These are phyloP conservation scores for Epinephelus fuscoguttatus DNA, from an alignment of 2,113 vertebrate species.

Conservation along the genomic window DNA sequence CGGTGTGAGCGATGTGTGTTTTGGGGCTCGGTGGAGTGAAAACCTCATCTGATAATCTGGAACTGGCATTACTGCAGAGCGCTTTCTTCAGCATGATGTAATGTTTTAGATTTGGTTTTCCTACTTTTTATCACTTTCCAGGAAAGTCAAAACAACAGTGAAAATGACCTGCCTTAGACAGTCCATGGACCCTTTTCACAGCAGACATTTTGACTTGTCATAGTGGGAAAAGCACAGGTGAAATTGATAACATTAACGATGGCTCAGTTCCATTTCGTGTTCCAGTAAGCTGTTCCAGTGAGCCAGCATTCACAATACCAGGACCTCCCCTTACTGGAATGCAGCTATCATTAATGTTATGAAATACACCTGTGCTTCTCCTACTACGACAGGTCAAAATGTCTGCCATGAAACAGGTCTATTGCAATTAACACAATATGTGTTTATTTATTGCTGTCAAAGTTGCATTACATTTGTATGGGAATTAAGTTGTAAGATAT, in stretches of 20 bases:
- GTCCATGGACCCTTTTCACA: no score
- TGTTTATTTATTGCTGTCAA: neutral
- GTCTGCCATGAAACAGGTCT: no score
- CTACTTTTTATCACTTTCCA: neutral
- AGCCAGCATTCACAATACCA: no score
- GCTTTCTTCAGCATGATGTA: neutral
- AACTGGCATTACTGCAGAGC: neutral
- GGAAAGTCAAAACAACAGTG: constrained; percentile 9
- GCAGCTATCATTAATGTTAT: no score
- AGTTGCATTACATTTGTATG: neutral
- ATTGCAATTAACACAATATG: neutral
- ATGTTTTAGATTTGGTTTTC: neutral
- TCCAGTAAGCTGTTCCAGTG: no score
- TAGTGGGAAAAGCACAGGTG: no score
- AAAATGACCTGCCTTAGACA: neutral
- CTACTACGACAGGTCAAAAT: no score
- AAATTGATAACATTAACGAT: no score
- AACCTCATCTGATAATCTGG: constrained; percentile 19
- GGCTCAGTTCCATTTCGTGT: no score
- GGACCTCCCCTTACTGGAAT: no score
- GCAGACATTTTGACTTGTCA: no score
- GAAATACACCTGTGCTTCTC: no score
- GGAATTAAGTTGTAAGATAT: neutral
- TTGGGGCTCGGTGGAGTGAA: constrained; percentile 2
- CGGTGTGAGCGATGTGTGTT: constrained; percentile 26